phyloP scores from a whole-genome alignment of 2,888 invertebrate species.

The Enoplolaimus lenunculus region DNA sequence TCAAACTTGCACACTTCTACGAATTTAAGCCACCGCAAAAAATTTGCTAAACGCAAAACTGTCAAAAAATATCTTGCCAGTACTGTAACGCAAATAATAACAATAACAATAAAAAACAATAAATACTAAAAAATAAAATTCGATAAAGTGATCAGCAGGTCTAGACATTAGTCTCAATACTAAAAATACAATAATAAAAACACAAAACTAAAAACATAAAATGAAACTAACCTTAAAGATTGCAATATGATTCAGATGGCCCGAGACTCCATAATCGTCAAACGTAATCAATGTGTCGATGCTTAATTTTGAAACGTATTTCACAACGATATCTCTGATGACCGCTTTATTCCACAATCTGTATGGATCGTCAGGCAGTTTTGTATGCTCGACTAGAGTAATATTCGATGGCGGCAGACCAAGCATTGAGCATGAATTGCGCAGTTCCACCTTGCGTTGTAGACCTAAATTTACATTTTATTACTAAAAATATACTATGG shows the following conservation, averaged over 20 bases:
- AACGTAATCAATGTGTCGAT: slow-evolving; percentile 60
- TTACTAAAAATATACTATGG: slow-evolving; percentile 36
- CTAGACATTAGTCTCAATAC: too few relatives aligned
- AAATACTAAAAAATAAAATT: too few relatives aligned
- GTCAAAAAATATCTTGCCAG: too few relatives aligned
- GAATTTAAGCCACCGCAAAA: too few relatives aligned
- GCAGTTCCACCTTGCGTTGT: slow-evolving; percentile 61
- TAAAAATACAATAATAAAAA: too few relatives aligned
- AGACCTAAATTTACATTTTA: too few relatives aligned
- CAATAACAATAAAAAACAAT: too few relatives aligned
- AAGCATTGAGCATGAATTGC: slow-evolving; percentile 61
- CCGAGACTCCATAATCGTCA: slow-evolving; percentile 79
- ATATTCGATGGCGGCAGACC: slow-evolving; percentile 65
- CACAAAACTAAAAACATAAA: too few relatives aligned
- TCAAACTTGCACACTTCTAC: too few relatives aligned
- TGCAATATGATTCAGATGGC: slow-evolving; percentile 44
- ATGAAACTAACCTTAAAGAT: background rate
- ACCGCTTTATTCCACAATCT: slow-evolving; percentile 58
- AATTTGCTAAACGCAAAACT: too few relatives aligned
- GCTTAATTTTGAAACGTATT: slow-evolving; percentile 26
- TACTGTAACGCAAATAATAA: too few relatives aligned
- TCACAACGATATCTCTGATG: slow-evolving; percentile 26
- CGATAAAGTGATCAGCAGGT: too few relatives aligned
- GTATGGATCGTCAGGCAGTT: slow-evolving; percentile 61
- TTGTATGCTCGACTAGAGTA: slow-evolving; percentile 49